A percentile compares a stretch with the other conserved stretches of the same genome.
phyloP scores from a whole-genome alignment of 2,888 invertebrate genomes.

The Drosophila histrio region DNA sequence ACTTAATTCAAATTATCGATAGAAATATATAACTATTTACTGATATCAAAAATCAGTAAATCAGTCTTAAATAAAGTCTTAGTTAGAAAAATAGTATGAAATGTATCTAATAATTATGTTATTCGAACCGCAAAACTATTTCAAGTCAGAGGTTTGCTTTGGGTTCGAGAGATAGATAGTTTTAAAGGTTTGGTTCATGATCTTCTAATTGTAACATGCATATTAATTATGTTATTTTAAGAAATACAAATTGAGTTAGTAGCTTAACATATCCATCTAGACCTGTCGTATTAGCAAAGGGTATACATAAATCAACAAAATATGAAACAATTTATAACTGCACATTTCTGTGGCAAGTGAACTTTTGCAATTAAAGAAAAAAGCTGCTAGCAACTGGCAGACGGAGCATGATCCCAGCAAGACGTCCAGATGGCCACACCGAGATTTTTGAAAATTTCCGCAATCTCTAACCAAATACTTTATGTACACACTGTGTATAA shows the following conservation, averaged over 20 bases:
- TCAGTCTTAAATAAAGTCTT: no score
- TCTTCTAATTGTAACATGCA: no score
- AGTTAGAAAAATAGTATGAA: no score
- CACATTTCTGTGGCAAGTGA: constrained; percentile 51
- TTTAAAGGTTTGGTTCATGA: no score
- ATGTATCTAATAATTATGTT: no score
- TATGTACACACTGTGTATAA: not conserved
- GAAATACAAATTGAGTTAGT: not conserved
- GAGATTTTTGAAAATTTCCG: constrained; percentile 44
- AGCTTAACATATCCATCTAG: not conserved
- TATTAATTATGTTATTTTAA: not conserved
- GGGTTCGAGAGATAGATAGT: no score
- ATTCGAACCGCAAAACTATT: no score
- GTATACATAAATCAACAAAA: constrained; percentile 16
- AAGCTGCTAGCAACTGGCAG: constrained; percentile 48
- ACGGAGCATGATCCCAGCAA: constrained; percentile 37
- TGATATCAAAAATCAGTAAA: no score
- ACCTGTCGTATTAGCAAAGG: not conserved
- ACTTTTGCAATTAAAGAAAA: constrained; percentile 64
- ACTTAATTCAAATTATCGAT: no score
- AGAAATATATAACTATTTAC: no score
- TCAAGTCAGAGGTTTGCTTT: no score
- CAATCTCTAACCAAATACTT: constrained; percentile 36
- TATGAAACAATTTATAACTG: constrained; percentile 45
- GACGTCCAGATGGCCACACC: constrained; percentile 49